A percentile compares a stretch with the other conserved stretches of the same genome.
These are phyloP conservation scores for Apis laboriosa DNA, from an alignment of 1,140 invertebrate species.

Conservation along the genomic window DNA sequence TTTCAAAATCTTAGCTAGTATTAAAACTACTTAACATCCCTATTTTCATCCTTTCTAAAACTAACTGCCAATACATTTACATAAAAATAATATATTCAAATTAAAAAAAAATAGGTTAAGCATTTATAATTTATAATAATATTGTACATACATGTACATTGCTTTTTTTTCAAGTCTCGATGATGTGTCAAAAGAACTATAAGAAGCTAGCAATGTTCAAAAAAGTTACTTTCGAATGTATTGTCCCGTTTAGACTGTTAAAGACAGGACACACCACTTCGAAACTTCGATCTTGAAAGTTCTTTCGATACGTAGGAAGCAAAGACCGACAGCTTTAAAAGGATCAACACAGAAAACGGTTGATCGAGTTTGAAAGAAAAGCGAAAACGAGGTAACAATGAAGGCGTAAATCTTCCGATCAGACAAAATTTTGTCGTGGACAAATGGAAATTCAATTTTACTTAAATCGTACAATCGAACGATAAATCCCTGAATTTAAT, in stretches of 20 bases:
- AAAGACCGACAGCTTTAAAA: background rate
- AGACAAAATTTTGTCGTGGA: background rate
- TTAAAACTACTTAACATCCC: too few relatives aligned
- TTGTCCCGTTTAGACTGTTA: too few relatives aligned
- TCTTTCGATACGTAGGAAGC: background rate
- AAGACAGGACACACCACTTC: background rate
- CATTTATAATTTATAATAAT: too few relatives aligned
- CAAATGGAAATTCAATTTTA: slow-evolving; percentile 8
- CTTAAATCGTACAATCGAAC: background rate
- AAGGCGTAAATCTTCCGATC: background rate
- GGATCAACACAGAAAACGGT: background rate
- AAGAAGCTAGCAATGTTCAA: too few relatives aligned
- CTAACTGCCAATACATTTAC: too few relatives aligned
- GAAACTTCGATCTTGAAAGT: background rate
- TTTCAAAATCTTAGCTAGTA: slow-evolving; percentile 25
- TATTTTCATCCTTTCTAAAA: too few relatives aligned
- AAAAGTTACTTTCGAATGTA: too few relatives aligned
- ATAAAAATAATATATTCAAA: too few relatives aligned
- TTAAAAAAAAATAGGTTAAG: too few relatives aligned
- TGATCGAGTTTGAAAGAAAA: slow-evolving; percentile 8
- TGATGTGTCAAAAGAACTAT: too few relatives aligned
- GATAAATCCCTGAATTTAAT: slow-evolving; percentile 4
- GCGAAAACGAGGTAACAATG: background rate
- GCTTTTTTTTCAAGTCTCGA: too few relatives aligned
- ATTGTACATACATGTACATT: too few relatives aligned